These are phyloP conservation scores for Schizotus pectinicornis DNA, from an alignment of 2,888 invertebrate genomes.

Conservation along the genomic window DNA sequence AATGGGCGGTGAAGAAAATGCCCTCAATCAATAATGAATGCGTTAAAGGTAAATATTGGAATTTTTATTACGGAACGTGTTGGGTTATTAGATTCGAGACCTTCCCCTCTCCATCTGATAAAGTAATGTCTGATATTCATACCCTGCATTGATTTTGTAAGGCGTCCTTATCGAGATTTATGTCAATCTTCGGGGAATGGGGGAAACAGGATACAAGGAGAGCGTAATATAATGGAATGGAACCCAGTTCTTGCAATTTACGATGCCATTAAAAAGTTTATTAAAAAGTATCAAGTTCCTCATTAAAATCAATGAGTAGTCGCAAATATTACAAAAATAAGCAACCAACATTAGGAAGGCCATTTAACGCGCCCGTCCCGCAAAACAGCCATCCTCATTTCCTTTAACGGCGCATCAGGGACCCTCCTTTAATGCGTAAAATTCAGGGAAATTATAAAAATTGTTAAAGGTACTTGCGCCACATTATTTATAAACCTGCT, in stretches of 20 bases:
- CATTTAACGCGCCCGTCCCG: too few species aligned
- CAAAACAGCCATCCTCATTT: not conserved
- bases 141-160: constrained; percentile 45
- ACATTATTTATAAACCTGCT: too few species aligned
- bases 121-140: constrained; percentile 45
- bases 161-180: constrained; percentile 45
- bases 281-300: constrained; percentile 22
- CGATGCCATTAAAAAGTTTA: constrained; percentile 29
- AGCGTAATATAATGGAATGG: constrained; percentile 20
- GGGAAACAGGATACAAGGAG: constrained; percentile 26
- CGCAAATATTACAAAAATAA: constrained; percentile 8
- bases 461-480: too few species aligned
- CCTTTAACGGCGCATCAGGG: constrained; percentile 7
- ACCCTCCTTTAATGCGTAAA: too few species aligned
- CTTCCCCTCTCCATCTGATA: constrained; percentile 34
- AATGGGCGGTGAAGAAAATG: not conserved
- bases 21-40: not conserved
- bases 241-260: constrained; percentile 18
- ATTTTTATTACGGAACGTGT: not conserved
- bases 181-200: constrained; percentile 39
- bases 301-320: constrained; percentile 22
- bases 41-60: constrained; percentile 14
- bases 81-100: constrained; percentile 17
- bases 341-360: not conserved
- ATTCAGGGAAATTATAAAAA: too few species aligned